Base-by-base conservation (phyloP, 1,140 invertebrate species). In the Drosophila sulfurigaster region DNA sequence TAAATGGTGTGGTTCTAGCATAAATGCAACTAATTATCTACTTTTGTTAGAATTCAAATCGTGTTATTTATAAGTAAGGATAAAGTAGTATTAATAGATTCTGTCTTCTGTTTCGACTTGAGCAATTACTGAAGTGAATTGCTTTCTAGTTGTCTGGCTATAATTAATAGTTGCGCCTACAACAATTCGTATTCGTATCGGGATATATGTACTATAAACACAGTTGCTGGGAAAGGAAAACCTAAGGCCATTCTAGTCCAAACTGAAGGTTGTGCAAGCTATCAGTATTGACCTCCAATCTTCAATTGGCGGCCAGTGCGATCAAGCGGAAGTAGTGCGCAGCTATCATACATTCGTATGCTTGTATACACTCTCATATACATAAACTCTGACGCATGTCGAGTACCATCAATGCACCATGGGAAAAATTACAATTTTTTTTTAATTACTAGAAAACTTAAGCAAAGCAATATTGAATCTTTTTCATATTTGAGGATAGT, bases 251-350 rank as follows among this genome's bases (percentile, higher is more conserved):
- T 32, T 32, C 30, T 32, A 32, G 30, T 49, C 16, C 60, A 30
- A 60, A 16, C 69, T 43, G 59, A 51, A 52, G 64, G 46, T 54
- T 70, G 54, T 49, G 43, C 52, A 45, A 58, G 67, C 67, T 60
- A 63, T 73, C 73, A 64, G 15, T 30, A 66, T 65, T 75, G 16
- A 48, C 15, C 32, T 38, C 35, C 35, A 8, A 32, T 32, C 28
- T 30, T 7, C 3, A 38, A 57, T 1, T 41, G 35, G 43, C 46
- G 38, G 59, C 38, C 66, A 28, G 45, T 75, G 82, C 79, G 72
- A 70, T 82, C 82, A 68, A 62, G 72, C 82, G 82, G 82, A 86
- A 77, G 75, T 68, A 38, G 73, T 57, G 58, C 30, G 51, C 32
- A 54, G 28, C 62, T 57, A 35, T 5, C 63, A 41, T 41, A 30